These are phyloP conservation scores for Danio kyathit DNA, from an alignment of 2,797 vertebrate genomes.

Conservation along the genomic window DNA sequence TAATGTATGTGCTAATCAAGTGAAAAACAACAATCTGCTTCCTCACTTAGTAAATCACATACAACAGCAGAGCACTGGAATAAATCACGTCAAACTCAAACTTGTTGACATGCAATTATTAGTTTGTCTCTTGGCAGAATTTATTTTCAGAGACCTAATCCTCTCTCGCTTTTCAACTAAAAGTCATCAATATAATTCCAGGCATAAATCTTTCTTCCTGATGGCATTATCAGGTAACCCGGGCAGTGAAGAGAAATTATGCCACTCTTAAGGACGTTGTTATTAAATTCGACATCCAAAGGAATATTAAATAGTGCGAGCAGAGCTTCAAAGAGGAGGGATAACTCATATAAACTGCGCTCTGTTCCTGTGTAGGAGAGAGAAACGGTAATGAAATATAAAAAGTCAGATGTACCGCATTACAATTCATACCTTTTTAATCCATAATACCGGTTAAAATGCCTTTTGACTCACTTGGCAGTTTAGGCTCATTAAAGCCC, in stretches of 20 bases:
- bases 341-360: conserved; percentile 47
- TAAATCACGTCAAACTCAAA: conserved; percentile 44
- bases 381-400: conserved; percentile 34
- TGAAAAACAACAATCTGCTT: conserved; percentile 16
- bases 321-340: conserved; percentile 36
- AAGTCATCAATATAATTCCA: conserved; percentile 52
- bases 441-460: conserved; percentile 35
- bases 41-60: conserved; percentile 8
- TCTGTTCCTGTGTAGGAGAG: conserved; percentile 8
- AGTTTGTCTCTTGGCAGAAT: conserved; percentile 57
- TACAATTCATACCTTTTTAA: conserved; percentile 50
- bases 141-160: conserved; percentile 48
- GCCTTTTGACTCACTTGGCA: conserved; percentile 37
- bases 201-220: conserved; percentile 34
- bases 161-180: conserved; percentile 52
- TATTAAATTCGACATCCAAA: conserved; percentile 43
- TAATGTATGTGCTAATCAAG: conserved; percentile 23
- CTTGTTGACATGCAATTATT: conserved; percentile 61
- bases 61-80: conserved; percentile 16
- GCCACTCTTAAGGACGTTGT: conserved; percentile 22
- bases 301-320: conserved; percentile 38
- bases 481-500: conserved; percentile 20
- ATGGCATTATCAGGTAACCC: conserved; percentile 46
- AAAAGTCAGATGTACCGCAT: conserved; percentile 34
- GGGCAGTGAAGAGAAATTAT: conserved; percentile 36